A percentile compares a stretch with the other conserved stretches of the same genome.
Conservation (phyloP, 2,797 vertebrate species). For the Poliocrania exsul region DNA sequence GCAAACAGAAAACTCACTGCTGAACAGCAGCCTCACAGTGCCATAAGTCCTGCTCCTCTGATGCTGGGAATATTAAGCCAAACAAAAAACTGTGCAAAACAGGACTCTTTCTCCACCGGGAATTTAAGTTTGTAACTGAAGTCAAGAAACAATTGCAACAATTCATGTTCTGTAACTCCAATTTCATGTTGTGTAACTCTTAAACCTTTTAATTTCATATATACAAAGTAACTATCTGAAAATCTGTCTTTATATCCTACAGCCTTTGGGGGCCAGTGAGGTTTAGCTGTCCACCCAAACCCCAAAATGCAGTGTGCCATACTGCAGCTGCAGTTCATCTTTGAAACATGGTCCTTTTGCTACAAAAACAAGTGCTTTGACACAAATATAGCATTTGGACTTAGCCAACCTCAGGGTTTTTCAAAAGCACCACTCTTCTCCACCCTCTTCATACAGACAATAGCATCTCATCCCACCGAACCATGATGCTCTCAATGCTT, state of each 20-base stretch:
- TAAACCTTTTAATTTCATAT: neutral
- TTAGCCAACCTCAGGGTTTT: neutral
- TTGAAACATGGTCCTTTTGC: neutral
- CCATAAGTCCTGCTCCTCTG: neutral
- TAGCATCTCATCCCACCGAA: neutral
- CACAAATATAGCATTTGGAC: neutral
- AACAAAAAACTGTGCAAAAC: neutral
- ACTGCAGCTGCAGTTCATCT: neutral
- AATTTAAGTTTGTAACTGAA: neutral
- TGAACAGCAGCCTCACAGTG: neutral
- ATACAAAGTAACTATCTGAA: neutral
- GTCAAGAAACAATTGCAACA: neutral
- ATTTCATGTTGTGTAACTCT: neutral
- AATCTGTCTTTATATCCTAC: neutral
- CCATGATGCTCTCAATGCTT: neutral
- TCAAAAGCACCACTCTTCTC: neutral
- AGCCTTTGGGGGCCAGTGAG: neutral
- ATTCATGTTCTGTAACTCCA: neutral
- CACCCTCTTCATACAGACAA: neutral
- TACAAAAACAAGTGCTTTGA: neutral
- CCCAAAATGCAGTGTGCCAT: neutral
- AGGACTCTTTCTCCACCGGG: neutral
- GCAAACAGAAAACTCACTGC: rapidly evolving
- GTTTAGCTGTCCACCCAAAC: neutral
- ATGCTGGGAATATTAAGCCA: neutral